Conservation (phyloP, 2,888 invertebrate genomes). For the Diplolepis rosae region DNA sequence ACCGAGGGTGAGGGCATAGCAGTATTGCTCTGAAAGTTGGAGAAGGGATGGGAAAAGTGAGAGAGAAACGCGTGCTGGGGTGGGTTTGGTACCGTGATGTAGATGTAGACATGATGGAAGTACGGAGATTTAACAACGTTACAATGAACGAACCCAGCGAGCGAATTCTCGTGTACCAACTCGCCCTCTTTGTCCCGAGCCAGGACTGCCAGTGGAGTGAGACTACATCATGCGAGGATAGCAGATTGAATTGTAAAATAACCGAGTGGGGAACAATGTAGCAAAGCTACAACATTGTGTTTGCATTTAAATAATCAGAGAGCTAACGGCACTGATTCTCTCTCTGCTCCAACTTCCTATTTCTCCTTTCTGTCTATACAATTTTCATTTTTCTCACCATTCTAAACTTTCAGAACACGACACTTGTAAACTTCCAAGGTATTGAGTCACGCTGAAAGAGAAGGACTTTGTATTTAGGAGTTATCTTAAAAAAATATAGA, state of each 20-base stretch:
- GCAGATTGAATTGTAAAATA: conserved; percentile 73
- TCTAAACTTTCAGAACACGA: conserved; percentile 18
- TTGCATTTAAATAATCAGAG: conserved; percentile 73
- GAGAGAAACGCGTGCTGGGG: conserved; percentile 37
- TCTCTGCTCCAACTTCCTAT: conserved; percentile 24
- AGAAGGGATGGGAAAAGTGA: conserved; percentile 38
- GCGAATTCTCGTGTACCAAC: conserved; percentile 50
- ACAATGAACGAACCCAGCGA: conserved; percentile 62
- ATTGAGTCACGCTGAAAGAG: too few relatives aligned
- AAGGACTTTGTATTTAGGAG: too few relatives aligned
- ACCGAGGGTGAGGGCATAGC: conserved; percentile 54
- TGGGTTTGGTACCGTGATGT: not conserved
- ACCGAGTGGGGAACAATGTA: conserved; percentile 68
- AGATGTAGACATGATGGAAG: conserved; percentile 65
- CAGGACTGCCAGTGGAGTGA: conserved; percentile 44
- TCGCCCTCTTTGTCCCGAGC: conserved; percentile 51
- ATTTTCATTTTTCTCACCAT: conserved; percentile 19
- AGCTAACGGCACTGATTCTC: conserved; percentile 48
- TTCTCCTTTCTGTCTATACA: not conserved
- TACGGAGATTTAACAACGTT: conserved; percentile 70
- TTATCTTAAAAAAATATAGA: too few relatives aligned
- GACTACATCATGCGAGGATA: conserved; percentile 55
- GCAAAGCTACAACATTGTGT: conserved; percentile 69
- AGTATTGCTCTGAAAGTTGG: conserved; percentile 13
- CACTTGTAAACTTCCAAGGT: too few relatives aligned